Evolutionary conservation across 2,797 vertebrate genomes (phyloP), one percentile per base, ranked within the genome.

Genomic region (Scarus forsteni): DNA sequence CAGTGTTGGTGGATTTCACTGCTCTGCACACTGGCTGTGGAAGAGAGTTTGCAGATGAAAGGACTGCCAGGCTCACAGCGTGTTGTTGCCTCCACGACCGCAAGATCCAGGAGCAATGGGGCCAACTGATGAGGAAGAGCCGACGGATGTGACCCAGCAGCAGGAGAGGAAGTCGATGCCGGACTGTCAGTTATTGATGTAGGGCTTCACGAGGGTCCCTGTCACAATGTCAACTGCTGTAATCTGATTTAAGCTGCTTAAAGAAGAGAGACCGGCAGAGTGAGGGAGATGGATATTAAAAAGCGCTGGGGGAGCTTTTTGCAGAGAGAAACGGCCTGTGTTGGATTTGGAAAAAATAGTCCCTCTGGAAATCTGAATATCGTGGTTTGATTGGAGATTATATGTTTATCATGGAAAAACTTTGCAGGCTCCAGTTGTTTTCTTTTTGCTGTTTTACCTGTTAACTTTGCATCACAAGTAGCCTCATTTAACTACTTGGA

Each of bases 211-310:
- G 70, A 75, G 63, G 77, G 63, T 83, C 76, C 83, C 71, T 79
- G 48, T 89, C 73, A 76, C 61, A 78, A 75, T 87, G 76, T 85
- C 75, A 81, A 75, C 73, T 60, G 85, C 79, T 76, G 60, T 92
- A 86, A 90, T 93, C 89, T 89, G 85, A 79, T 84, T 71, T 88
- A 92, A 93, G 86, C 90, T 81, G 88, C 87, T 93, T 92, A 92
- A 85, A 79, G 85, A 91, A 68, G 81, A 83, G 36, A 66, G 75
- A 64, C 50, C 9, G 40, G 14, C 57, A 16, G 18, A 50, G 49
- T 63, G 52, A 72, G 73, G 45, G 50, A 50, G 27, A 6, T 9
- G 35, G 52, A 54, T 51, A 51, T 66, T 35, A 39, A 69, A 70
- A 73, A 77, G n/a, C 60, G 75, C 60, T 70, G 68, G 27, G 68